Base-by-base conservation (phyloP, 1,140 invertebrate species). In the Bombus soroeensis region DNA sequence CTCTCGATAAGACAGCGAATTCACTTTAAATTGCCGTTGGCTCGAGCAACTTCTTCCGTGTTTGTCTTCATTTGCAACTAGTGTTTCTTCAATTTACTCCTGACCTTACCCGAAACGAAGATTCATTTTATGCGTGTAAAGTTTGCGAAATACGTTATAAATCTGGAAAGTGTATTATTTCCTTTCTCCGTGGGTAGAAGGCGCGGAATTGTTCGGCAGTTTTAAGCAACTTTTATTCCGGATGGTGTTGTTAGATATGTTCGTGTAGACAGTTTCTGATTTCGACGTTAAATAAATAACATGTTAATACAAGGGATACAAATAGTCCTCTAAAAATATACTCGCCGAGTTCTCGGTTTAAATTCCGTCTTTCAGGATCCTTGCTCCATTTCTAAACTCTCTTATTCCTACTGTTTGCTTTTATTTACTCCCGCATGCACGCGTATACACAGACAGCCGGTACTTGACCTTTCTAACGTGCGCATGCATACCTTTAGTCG, bases 61-160 rank as follows among this genome's bases (percentile, higher is more conserved):
- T 80, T 71, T 80, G 78, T 71, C 78, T 80, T 80, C 41, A 70
- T 80, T 80, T 80, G 32, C 64, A 28, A 37, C 64, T 3, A 25
- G 75, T 53, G 32, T 70, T n/a, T 80, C 64, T 39, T 70, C 66
- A 53, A 53, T 80, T 78, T 64, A 39, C 32, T 41, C 62, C 25
- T 34, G 37, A 25, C 22, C 59, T 28, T 22, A 25, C 1, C 1
- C 28, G 59, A 0, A 78, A 78, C 6, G 59, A 78, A 78, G 59
- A 78, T 64, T 18, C 39, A 76, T 76, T 59, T 76, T 59, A 59
- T 13, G 74, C 74, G 22, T 59, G 74, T 59, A 39, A 53, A 76
- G 25, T 76, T 76, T 2, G 15, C 47, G 74, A 32, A 59, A 37
- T n/a, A 37, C 22, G 4, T 25, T 37, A 75, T 53, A 75, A 75